These are phyloP conservation scores for Heteromormyrus szaboi DNA, from an alignment of 2,797 vertebrate genomes.

Conservation along the genomic window DNA sequence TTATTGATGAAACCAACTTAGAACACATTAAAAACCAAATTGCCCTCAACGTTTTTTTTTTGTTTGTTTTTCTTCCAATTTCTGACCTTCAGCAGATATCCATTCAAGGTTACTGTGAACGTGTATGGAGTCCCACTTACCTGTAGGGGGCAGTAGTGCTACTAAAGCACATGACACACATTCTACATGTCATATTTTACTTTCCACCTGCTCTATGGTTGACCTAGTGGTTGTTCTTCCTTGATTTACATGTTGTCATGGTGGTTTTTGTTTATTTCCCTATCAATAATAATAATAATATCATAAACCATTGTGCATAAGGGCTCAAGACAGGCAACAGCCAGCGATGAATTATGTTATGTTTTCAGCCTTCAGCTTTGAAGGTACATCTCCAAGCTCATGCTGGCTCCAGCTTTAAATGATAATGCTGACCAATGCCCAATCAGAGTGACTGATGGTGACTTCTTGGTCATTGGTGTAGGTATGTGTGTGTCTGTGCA, in stretches of 20 bases:
- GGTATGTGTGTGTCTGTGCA: not conserved
- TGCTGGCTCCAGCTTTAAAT: not conserved
- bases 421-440: not conserved
- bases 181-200: not conserved
- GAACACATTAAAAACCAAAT: not conserved
- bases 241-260: not conserved
- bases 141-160: not conserved
- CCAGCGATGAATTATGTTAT: not conserved
- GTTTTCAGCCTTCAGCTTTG: not conserved
- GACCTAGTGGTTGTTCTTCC: constrained; percentile 5
- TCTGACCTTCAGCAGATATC: not conserved
- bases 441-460: not conserved
- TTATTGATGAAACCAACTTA: not conserved
- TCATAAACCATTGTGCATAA: not conserved
- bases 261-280: constrained; percentile 2
- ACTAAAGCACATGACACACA: not conserved
- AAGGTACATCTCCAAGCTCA: not conserved
- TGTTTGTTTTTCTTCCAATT: not conserved
- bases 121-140: not conserved
- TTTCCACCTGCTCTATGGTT: not conserved
- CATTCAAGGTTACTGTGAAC: not conserved
- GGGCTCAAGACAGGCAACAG: not conserved
- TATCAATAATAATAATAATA: constrained; percentile 4
- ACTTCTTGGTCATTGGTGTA: not conserved
- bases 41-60: not conserved